Base-by-base conservation (phyloP, 2,797 vertebrate species). In the Naso thynnoides region DNA sequence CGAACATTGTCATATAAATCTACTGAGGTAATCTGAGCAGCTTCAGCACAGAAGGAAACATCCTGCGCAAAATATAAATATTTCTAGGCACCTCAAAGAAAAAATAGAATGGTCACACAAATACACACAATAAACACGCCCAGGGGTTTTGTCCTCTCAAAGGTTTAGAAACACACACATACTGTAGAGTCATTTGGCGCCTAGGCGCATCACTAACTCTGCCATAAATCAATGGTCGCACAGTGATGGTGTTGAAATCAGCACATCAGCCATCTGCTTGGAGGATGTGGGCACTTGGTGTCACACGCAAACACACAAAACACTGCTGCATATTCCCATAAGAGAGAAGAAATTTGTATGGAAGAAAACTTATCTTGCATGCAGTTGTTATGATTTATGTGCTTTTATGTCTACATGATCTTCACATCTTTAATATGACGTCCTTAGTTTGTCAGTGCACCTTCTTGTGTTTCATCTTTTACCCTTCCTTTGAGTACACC, bases 251-350 rank as follows among this genome's bases (percentile, higher is more conserved):
- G 85, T 83, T 78, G 52, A 72, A 80, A 81, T 87, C 82, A 87
- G 87, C 85, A 84, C 84, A 88, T 81, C 76, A 80, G 70, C 89
- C 88, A 91, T 89, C 91, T 92, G 90, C 75, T 91, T 56, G 1
- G 64, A 68, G 67, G 79, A 76, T 75, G 27, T 8, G 47, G 36
- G 8, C 29, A 14, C 77, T 38, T 16, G 11, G 53, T 53, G 38
- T 62, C 67, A 72, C 78, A 65, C 49, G 66, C 49, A 54, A 42
- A 76, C 78, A 68, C 49, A 66, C 53, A 55, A 41, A 38, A 44
- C 60, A 41, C 54, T 29, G 42, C 58, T 61, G 23, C 9, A 8
- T 71, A 23, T 63, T 85, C 84, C 71, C 76, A 64, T 15, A 33
- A 62, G 68, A 78, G 70, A 71, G 45, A 50, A 42, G 21, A 42